Percentiles rank a stretch among this genome's conserved stretches.
These are phyloP conservation scores for Limulus polyphemus DNA, from an alignment of 2,888 invertebrate genomes.

Conservation along the genomic window DNA sequence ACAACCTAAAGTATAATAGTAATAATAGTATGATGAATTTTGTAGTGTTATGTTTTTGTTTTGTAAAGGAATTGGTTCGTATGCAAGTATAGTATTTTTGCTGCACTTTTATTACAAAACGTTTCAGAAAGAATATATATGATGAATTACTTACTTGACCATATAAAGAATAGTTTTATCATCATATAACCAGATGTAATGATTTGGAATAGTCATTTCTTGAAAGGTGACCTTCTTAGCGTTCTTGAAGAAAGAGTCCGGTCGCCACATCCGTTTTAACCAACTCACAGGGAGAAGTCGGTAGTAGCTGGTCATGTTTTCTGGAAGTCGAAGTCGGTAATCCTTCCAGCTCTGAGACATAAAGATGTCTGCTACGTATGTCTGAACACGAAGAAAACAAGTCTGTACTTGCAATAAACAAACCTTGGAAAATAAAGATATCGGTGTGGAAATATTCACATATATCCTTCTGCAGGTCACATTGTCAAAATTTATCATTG, in stretches of 20 bases:
- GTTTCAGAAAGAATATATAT: too few species aligned
- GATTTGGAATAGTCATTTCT: slow-evolving; percentile 88
- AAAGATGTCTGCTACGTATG: slow-evolving; percentile 84
- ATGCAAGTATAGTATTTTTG: too few species aligned
- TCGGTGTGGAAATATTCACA: neutral
- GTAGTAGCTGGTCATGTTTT: slow-evolving; percentile 85
- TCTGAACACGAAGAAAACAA: slow-evolving; percentile 43
- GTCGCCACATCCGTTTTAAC: slow-evolving; percentile 73
- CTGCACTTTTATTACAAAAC: too few species aligned
- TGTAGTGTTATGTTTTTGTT: too few species aligned
- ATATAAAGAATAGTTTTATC: slow-evolving; percentile 83
- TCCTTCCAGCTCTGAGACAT: slow-evolving; percentile 86
- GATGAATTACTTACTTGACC: slow-evolving; percentile 57
- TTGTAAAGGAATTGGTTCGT: too few species aligned
- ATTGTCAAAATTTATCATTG: neutral
- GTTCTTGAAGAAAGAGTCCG: slow-evolving; percentile 75
- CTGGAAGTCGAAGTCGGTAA: slow-evolving; percentile 72
- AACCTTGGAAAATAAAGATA: too few species aligned
- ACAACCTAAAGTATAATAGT: too few species aligned
- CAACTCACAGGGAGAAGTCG: slow-evolving; percentile 77
- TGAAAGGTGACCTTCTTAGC: slow-evolving; percentile 85
- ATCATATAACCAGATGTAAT: slow-evolving; percentile 80
- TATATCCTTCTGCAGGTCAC: neutral
- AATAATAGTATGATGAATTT: too few species aligned
- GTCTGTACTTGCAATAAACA: neutral